Percentiles rank a stretch among this genome's conserved stretches.
Conservation (phyloP, 2,797 vertebrate genomes). For the Furcifer pardalis region DNA sequence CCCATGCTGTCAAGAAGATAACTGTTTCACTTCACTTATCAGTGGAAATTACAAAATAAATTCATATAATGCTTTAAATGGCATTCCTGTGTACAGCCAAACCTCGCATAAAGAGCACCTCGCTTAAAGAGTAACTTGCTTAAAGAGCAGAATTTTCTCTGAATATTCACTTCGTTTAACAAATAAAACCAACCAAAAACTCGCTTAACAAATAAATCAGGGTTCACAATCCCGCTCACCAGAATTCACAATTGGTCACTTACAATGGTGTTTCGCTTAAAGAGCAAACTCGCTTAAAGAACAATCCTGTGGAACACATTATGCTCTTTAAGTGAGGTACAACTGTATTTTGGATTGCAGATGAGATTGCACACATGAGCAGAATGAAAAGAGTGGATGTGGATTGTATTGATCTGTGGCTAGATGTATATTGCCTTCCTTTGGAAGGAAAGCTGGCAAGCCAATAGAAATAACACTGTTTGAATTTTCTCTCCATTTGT, state of each 20-base stretch:
- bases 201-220: too few relatives aligned
- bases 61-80: background rate
- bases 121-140: too few relatives aligned
- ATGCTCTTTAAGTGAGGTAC: too few relatives aligned
- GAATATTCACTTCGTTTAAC: too few relatives aligned
- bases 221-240: too few relatives aligned
- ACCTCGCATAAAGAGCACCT: too few relatives aligned
- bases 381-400: background rate
- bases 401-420: background rate
- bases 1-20: background rate
- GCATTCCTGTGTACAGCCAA: background rate
- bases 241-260: too few relatives aligned
- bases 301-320: too few relatives aligned
- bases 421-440: slow-evolving; percentile 27
- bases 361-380: background rate
- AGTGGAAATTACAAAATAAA: background rate
- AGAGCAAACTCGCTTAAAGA: too few relatives aligned
- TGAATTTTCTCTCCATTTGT: slow-evolving; percentile 54
- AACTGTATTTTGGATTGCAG: slow-evolving; percentile 17
- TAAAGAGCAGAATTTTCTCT: too few relatives aligned
- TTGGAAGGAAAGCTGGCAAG: slow-evolving; percentile 53
- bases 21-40: background rate
- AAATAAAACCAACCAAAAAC: too few relatives aligned
- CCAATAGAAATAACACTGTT: slow-evolving; percentile 36
- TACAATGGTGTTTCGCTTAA: too few relatives aligned